Conservation (phyloP, 2,797 vertebrate genomes). For the Tapirus indicus region DNA sequence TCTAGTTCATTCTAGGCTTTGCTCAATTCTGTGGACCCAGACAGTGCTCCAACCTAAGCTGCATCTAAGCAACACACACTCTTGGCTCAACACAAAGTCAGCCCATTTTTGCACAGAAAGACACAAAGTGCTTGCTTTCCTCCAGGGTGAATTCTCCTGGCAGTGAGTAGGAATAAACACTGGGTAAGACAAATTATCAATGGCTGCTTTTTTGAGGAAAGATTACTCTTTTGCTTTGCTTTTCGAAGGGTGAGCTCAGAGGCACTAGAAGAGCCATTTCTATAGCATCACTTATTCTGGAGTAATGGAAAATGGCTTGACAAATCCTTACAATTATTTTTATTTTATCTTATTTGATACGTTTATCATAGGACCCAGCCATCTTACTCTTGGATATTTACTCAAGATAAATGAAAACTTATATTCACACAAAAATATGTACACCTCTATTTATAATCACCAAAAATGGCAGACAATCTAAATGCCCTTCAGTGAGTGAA, state of each 20-base stretch:
- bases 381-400: background rate
- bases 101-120: background rate
- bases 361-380: background rate
- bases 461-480: background rate
- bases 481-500: background rate
- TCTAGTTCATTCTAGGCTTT: background rate
- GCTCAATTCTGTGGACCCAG: background rate
- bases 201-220: slow-evolving; percentile 6
- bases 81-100: background rate
- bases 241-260: background rate
- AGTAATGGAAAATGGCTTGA: background rate
- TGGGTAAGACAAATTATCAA: background rate
- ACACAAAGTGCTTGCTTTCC: background rate
- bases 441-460: background rate
- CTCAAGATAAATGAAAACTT: background rate
- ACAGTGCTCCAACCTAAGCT: background rate
- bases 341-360: background rate
- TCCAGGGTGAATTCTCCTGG: background rate
- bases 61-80: background rate
- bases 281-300: background rate
- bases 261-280: background rate
- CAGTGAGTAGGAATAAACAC: background rate
- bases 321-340: background rate
- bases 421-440: background rate
- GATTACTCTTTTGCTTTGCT: background rate